These are phyloP conservation scores for Eospalax fontanierii DNA, from an alignment of 2,797 vertebrate genomes.

Conservation along the genomic window DNA sequence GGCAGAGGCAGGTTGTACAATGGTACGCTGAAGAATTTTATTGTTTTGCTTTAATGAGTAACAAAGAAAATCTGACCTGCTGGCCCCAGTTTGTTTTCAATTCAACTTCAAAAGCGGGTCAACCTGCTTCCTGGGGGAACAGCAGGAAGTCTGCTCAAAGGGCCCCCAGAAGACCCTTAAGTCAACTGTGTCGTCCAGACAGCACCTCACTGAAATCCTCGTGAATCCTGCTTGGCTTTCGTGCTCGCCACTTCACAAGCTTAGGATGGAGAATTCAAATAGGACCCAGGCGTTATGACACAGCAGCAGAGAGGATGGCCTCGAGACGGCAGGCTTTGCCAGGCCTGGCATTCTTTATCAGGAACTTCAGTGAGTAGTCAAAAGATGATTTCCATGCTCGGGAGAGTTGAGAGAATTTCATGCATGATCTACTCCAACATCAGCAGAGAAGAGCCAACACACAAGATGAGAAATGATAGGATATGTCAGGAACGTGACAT, in stretches of 20 bases:
- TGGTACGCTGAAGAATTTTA: not conserved
- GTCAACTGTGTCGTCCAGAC: conserved; percentile 26
- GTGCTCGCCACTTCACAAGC: not conserved
- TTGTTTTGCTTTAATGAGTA: conserved; percentile 67
- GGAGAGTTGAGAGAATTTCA: not conserved
- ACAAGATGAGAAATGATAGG: not conserved
- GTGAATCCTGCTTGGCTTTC: conserved; percentile 23
- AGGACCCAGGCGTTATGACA: no score
- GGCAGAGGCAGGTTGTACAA: no score
- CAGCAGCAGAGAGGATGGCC: not conserved
- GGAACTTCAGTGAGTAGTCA: not conserved
- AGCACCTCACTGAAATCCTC: not conserved
- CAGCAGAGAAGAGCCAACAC: not conserved
- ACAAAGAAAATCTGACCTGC: conserved; percentile 48
- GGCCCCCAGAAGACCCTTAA: not conserved
- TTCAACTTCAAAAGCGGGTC: conserved; percentile 56
- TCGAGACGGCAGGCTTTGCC: not conserved
- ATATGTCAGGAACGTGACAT: no score
- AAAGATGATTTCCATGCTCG: conserved; percentile 56
- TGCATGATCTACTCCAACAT: not conserved
- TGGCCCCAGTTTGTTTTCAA: conserved; percentile 53
- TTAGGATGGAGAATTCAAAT: not conserved
- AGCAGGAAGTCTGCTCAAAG: not conserved
- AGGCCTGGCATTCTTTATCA: not conserved
- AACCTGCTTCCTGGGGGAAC: conserved; percentile 50